Base-by-base conservation (phyloP, 2,888 invertebrate species). In the Anarsia innoxiella region DNA sequence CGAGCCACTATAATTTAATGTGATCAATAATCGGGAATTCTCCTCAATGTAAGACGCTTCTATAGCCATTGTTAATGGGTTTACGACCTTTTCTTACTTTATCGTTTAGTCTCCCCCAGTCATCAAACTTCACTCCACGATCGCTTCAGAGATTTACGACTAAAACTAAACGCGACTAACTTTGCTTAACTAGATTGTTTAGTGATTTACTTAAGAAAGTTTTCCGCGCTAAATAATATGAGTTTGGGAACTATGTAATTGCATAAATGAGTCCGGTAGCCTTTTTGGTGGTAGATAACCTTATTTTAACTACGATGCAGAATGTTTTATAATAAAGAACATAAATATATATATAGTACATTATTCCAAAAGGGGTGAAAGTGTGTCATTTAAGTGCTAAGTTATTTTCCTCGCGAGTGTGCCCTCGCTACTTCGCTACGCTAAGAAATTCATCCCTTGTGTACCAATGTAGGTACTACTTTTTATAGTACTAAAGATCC, bases 81-180 rank as follows among this genome's bases (percentile, higher is more conserved):
- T 33, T 33, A 33, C 26, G 33, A 33, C 15, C 25, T 13, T 33
- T 33, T 33, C 33, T 33, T 33, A 26, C 33, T 33, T 33, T 56
- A 54, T 56, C 53, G 55, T 39, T 41, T 37, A 45, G 41, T 46
- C 41, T 45, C 40, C 46, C 23, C 39, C 33, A 34, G 52, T 61
- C 54, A 56, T 63, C 57, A 68, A 64, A 62, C 54, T 57, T 54
- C 49, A 54, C 56, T 59, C 46, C 46, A 52, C 54, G 55, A 57
- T 56, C 56, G 53, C 56, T 58, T 49, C 44, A 40, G 47, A 49
- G 57, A 61, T 68, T 70, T 69, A 70, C 58, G 65, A 53, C 46
- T 44, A 40, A 53, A 54, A 11, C 25, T 64, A 56, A 60, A 59
- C 48, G 54, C 10, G 16, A 39, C 34, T 39, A 39, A 34, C 31